A percentile compares a stretch with the other conserved stretches of the same genome.
Conservation (phyloP, 2,797 vertebrate genomes). For the Rachycentron canadum region DNA sequence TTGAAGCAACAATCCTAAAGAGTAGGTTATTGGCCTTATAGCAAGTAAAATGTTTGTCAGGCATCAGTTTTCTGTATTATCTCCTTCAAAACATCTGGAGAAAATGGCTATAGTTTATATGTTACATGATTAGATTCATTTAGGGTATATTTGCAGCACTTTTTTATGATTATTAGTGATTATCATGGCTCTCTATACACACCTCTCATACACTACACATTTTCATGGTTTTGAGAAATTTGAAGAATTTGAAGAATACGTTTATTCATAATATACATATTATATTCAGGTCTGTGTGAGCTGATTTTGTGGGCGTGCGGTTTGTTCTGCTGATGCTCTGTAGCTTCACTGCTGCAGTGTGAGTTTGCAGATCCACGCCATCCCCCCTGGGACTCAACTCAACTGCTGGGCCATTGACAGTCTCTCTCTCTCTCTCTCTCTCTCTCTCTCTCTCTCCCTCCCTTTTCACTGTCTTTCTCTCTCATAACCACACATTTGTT, state of each 20-base stretch:
- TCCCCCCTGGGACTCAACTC: slow-evolving; percentile 65
- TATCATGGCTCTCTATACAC: not conserved
- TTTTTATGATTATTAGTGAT: too few species aligned
- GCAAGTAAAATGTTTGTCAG: not conserved
- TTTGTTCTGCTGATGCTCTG: slow-evolving; percentile 79
- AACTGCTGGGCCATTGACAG: slow-evolving; percentile 72
- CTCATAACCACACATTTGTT: not conserved
- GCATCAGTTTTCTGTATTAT: not conserved
- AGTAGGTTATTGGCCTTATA: not conserved
- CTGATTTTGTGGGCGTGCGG: slow-evolving; percentile 44
- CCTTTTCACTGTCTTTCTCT: not conserved
- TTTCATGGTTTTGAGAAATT: not conserved
- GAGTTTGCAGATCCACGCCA: slow-evolving; percentile 83
- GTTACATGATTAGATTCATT: not conserved
- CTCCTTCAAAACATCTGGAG: not conserved
- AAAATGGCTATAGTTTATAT: not conserved
- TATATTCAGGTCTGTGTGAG: slow-evolving; percentile 2
- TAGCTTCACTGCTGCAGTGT: slow-evolving; percentile 80
- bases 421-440: slow-evolving; percentile 27
- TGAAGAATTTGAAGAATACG: not conserved
- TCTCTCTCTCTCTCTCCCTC: not conserved
- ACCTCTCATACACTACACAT: not conserved
- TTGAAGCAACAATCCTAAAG: not conserved
- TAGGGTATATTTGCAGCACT: not conserved
- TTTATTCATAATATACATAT: not conserved